These are phyloP conservation scores for Clostera curtula DNA, from an alignment of 2,888 invertebrate species.

Conservation along the genomic window DNA sequence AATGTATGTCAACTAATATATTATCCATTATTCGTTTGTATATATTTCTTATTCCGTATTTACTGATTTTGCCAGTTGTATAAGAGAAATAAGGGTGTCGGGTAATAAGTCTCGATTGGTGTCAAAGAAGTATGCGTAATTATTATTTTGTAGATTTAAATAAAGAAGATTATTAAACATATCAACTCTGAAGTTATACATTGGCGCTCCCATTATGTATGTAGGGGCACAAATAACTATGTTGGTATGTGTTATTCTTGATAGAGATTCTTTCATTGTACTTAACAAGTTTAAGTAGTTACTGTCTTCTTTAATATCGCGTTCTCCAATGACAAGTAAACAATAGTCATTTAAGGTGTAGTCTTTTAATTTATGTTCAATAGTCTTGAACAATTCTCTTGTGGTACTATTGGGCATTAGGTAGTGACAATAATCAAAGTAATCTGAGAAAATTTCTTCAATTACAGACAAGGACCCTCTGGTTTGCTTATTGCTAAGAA, in stretches of 20 bases:
- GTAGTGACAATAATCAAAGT: conserved; percentile 2
- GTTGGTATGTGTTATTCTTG: conserved; percentile 1
- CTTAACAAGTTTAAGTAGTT: neutral
- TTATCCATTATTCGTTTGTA: conserved; percentile 3
- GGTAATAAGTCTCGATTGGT: conserved; percentile 1
- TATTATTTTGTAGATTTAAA: conserved; percentile 3
- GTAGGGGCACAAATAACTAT: conserved; percentile 5
- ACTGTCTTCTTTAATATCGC: conserved; percentile 1
- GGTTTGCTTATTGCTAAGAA: conserved; percentile 1
- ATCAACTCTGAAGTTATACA: conserved; percentile 5
- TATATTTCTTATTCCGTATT: conserved; percentile 3
- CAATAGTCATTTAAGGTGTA: conserved; percentile 4
- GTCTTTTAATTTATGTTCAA: conserved; percentile 2
- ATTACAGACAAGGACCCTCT: conserved; percentile 2
- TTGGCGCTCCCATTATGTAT: conserved; percentile 4
- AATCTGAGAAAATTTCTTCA: conserved; percentile 3
- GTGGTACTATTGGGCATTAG: neutral
- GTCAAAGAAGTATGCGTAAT: conserved; percentile 6
- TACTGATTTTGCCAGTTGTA: conserved; percentile 4
- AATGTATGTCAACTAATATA: conserved; percentile 1
- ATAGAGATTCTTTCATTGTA: neutral
- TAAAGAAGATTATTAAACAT: conserved; percentile 6
- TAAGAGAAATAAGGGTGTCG: conserved; percentile 6
- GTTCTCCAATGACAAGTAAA: conserved; percentile 2
- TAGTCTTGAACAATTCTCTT: neutral